Percentiles rank a stretch among this genome's conserved stretches.
Evolutionary conservation across 2,797 vertebrate genomes (phyloP).

Genomic region (Chaetophractus vellerosus): DNA sequence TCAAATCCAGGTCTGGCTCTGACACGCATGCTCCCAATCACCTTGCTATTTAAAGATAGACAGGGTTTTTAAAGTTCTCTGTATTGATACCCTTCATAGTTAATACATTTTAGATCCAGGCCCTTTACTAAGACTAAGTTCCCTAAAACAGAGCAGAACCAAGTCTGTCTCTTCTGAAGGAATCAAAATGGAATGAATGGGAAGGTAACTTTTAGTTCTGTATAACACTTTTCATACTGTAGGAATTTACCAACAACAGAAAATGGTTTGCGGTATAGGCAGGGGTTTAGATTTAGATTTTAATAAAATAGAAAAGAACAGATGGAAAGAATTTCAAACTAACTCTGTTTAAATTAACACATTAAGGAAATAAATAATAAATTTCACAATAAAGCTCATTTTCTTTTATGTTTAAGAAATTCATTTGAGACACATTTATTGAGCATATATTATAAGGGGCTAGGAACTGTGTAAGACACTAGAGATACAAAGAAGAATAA

Average conservation of each 20-base stretch:
- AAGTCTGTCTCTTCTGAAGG: constrained; percentile 25
- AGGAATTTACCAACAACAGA: constrained; percentile 35
- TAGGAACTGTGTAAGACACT: constrained; percentile 23
- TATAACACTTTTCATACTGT: neutral
- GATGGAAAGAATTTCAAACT: constrained; percentile 62
- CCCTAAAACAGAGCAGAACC: neutral
- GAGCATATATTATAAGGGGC: constrained; percentile 7
- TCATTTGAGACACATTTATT: constrained; percentile 70
- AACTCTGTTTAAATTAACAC: constrained; percentile 56
- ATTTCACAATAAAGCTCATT: constrained; percentile 61
- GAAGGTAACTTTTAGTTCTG: neutral
- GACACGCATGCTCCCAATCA: neutral
- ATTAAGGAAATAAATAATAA: constrained; percentile 44
- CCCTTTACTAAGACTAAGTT: neutral
- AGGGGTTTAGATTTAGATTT: constrained; percentile 66
- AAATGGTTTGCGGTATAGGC: constrained; percentile 38
- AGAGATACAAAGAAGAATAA: neutral
- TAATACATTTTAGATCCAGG: neutral
- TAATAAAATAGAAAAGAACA: constrained; percentile 59
- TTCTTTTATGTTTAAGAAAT: constrained; percentile 60
- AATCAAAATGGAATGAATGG: neutral
- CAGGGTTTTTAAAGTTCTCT: neutral
- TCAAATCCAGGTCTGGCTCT: neutral
- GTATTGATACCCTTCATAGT: neutral
- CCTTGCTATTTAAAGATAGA: neutral